Evolutionary conservation across 2,888 invertebrate genomes (phyloP), one percentile per base, ranked within the genome.

Genomic region (Melieria omissa): DNA sequence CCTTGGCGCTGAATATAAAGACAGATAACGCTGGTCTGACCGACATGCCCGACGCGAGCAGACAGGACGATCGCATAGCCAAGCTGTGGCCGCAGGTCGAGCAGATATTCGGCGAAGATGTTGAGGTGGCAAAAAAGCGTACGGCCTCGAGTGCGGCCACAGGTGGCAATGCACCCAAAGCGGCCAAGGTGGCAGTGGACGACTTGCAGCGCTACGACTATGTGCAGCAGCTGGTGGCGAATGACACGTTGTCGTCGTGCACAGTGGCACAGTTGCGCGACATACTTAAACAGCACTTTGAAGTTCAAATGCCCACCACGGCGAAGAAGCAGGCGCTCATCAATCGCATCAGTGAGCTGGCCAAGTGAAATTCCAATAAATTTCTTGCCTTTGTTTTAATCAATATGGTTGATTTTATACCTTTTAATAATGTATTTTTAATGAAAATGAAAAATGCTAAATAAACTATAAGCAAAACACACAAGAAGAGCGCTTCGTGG

Each of bases 1-100:
- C 91, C 0, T 87, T 92, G 76, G 92, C 92, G 1, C 87, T 93
- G 57, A 89, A 91, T 77, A 81, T 93, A 57, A 89, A 90, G 76
- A 88, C 86, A 29, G 89, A 89, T 61, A 88, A 88, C 82, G 85
- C 75, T 4, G 79, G 81, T 0, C 73, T 80, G 1, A 77, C 80
- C 29, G 79, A 82, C 55, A 77, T 85, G 74, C 84, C 85, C 1
- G 80, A 84, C 74, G 71, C 78, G 1, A 74, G 76, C 8, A 71
- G 78, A n/a, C 86, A 86, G 74, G 82, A 86, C 70, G 73, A 78
- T 47, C 82, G 86, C 8, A 84, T 87, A 67, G 78, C 78, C 5
- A 76, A 80, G 29, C 72, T 83, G 47, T 7, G 84, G 29, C 79
- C 82, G 0, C 73, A 78, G 1, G 80, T 84, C 46, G 74, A 78